Evolutionary conservation across 2,113 vertebrate genomes (phyloP).

Genomic region (Scolopax mira): DNA sequence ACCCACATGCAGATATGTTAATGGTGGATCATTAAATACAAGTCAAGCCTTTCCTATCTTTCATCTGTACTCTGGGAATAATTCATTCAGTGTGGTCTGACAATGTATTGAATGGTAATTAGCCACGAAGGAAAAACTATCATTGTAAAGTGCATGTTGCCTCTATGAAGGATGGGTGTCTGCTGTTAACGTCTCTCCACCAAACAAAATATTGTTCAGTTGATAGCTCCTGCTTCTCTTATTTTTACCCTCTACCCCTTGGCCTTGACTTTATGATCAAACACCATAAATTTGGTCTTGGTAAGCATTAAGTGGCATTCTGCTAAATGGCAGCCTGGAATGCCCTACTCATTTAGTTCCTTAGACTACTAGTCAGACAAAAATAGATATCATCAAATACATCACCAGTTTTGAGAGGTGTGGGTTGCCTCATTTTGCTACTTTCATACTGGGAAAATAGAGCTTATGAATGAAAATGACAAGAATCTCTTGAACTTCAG

Average conservation of each 20-base stretch:
- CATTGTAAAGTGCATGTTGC: neutral
- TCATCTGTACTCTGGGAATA: constrained; percentile 8
- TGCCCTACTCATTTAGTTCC: neutral
- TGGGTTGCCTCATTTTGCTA: neutral
- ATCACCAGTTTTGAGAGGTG: neutral
- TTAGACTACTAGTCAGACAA: neutral
- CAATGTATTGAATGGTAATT: neutral
- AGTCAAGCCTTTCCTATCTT: constrained; percentile 25
- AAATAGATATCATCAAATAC: neutral
- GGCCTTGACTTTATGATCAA: neutral
- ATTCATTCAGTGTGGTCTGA: constrained; percentile 16
- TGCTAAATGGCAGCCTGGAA: neutral
- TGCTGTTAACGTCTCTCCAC: neutral
- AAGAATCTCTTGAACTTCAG: neutral
- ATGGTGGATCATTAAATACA: neutral
- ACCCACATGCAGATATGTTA: neutral
- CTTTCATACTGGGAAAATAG: neutral
- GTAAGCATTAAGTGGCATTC: neutral
- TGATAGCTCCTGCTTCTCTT: neutral
- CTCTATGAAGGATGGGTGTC: neutral
- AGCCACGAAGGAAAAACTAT: neutral
- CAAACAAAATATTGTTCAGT: neutral
- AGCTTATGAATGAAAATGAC: neutral
- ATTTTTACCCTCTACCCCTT: neutral
- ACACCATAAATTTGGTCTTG: fast-evolving